A percentile compares a stretch with the other conserved stretches of the same genome.
These are phyloP conservation scores for Amphimedon queenslandica DNA, from an alignment of 37 sponge, comb jelly and placozoan genomes.

Conservation along the genomic window DNA sequence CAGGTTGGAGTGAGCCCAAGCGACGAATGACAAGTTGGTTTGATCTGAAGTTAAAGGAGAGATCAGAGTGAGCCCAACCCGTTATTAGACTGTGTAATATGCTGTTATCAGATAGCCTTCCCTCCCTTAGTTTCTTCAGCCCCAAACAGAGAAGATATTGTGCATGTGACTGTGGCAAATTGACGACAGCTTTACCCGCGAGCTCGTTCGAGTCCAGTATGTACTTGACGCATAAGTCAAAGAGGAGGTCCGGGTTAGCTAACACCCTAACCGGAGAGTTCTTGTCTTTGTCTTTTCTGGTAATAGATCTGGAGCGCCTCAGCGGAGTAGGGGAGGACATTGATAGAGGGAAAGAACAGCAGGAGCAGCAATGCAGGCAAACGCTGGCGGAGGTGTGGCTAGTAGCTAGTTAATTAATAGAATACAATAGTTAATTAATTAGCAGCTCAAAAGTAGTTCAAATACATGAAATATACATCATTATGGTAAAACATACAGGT, in stretches of 20 bases:
- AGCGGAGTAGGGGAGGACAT: no score
- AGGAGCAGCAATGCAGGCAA: no score
- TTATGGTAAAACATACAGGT: no score
- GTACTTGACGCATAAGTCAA: background rate
- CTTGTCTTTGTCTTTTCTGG: no score
- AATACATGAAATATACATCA: no score
- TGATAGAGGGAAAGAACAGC: no score
- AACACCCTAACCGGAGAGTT: no score
- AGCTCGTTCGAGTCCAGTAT: background rate
- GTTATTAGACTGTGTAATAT: background rate
- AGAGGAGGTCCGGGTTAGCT: background rate
- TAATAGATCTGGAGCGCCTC: no score
- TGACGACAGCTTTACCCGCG: background rate
- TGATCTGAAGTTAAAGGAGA: background rate
- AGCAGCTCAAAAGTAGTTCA: no score
- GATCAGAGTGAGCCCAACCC: conserved; percentile 2
- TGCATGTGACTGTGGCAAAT: background rate
- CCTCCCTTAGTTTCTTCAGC: background rate
- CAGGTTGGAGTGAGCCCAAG: background rate
- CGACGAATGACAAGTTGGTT: background rate
- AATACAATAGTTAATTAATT: no score
- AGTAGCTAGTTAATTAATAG: no score
- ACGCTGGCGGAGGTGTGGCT: no score
- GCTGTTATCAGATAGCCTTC: background rate
- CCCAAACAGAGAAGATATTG: conserved; percentile 12